A percentile compares a stretch with the other conserved stretches of the same genome.
Evolutionary conservation across 2,797 vertebrate genomes (phyloP).

Genomic region (Microhierax caerulescens): DNA sequence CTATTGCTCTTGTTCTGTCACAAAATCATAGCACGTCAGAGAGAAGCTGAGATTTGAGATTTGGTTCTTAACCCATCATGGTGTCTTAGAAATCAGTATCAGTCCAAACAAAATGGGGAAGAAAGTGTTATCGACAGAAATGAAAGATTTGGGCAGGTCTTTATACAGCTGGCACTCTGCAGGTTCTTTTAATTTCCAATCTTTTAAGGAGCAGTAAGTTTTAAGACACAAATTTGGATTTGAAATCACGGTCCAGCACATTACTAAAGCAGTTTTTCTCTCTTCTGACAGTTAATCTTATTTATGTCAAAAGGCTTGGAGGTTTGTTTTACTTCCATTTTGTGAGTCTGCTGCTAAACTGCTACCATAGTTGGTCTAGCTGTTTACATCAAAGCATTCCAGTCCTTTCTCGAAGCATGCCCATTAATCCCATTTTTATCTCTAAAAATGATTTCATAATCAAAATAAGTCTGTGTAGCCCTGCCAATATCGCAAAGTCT

Average conservation of each 20-base stretch:
- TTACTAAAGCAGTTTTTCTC: neutral
- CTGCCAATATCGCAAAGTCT: neutral
- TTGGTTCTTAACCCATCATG: neutral
- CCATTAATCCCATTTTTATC: neutral
- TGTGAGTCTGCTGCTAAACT: neutral
- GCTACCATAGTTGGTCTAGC: neutral
- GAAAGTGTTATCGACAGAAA: neutral
- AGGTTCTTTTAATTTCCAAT: neutral
- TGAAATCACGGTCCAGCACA: neutral
- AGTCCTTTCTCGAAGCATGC: neutral
- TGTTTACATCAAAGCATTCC: neutral
- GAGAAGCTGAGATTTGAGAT: neutral
- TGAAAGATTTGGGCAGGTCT: neutral
- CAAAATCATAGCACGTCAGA: neutral
- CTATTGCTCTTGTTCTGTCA: neutral
- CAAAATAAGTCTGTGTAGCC: neutral
- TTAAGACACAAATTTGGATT: neutral
- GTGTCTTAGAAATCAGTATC: neutral
- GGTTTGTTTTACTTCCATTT: neutral
- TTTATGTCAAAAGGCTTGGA: neutral
- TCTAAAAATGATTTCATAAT: neutral
- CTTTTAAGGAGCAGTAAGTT: neutral
- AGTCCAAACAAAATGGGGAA: neutral
- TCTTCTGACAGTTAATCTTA: neutral
- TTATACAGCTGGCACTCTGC: neutral